Evolutionary conservation across 2,888 invertebrate species (phyloP).

Genomic region (Geotrupes spiniger): DNA sequence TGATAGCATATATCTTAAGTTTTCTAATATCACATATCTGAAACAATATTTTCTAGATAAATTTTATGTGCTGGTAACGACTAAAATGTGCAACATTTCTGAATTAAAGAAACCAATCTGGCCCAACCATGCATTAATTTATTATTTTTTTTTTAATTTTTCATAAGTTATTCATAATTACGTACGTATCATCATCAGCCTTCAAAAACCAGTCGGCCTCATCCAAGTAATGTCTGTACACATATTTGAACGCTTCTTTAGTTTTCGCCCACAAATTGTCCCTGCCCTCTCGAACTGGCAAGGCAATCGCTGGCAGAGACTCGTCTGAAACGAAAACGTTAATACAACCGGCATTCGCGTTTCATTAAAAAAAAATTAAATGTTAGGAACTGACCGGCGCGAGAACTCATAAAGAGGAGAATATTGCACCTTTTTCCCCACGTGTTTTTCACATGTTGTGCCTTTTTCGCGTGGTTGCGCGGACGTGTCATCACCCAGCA

Average conservation of each 20-base stretch:
- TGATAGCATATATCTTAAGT: conserved; percentile 86
- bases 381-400: conserved; percentile 62
- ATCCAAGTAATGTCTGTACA: conserved; percentile 78
- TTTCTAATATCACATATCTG: conserved; percentile 92
- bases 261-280: conserved; percentile 96
- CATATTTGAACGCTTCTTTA: conserved; percentile 87
- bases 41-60: too few species aligned
- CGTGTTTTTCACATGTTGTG: conserved; percentile 89
- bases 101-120: too few species aligned
- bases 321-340: conserved; percentile 60
- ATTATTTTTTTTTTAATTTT: too few species aligned
- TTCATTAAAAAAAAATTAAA: too few species aligned
- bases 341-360: too few species aligned
- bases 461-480: conserved; percentile 82
- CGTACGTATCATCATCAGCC: conserved; percentile 95
- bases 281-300: conserved; percentile 85
- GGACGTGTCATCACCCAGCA: conserved; percentile 99
- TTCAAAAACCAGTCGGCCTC: conserved; percentile 97
- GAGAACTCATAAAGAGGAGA: conserved; percentile 82
- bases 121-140: too few species aligned
- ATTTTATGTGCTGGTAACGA: too few species aligned
- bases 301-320: conserved; percentile 72
- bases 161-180: conserved; percentile 23
- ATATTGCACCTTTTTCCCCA: conserved; percentile 94
- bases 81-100: too few species aligned